Conservation (phyloP, 2,888 invertebrate genomes). For the Tetrapedia diversipes region DNA sequence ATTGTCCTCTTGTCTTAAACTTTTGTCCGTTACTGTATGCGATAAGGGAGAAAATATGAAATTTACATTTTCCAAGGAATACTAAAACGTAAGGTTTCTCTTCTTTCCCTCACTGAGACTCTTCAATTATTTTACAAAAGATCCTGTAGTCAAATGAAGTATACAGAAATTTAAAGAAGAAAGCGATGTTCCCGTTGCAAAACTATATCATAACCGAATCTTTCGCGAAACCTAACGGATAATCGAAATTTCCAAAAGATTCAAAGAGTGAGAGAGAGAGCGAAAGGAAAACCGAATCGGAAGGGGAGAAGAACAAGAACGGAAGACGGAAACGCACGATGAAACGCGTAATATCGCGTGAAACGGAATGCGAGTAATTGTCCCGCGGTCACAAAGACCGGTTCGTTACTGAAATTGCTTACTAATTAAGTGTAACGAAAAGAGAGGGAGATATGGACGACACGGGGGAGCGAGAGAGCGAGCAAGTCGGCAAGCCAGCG, state of each 20-base stretch:
- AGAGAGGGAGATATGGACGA: not conserved
- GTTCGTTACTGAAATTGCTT: constrained; percentile 54
- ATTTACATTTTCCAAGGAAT: too few species aligned
- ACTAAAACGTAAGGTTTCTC: too few species aligned
- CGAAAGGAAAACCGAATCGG: not conserved
- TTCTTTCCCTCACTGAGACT: too few species aligned
- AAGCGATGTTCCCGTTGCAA: not conserved
- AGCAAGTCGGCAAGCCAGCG: not conserved
- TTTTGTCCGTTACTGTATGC: too few species aligned
- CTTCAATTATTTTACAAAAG: too few species aligned
- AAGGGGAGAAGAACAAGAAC: not conserved
- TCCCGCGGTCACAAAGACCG: constrained; percentile 14
- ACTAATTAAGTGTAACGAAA: constrained; percentile 52
- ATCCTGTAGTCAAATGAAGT: too few species aligned
- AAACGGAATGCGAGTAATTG: constrained; percentile 26
- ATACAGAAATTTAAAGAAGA: too few species aligned
- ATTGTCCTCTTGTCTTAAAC: too few species aligned
- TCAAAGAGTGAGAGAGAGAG: too few species aligned
- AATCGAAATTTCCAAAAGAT: not conserved
- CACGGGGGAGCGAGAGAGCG: not conserved
- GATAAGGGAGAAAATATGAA: too few species aligned
- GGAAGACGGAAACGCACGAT: not conserved
- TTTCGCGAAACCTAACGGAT: too few species aligned
- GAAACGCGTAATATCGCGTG: constrained; percentile 16
- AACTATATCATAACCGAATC: too few species aligned